These are phyloP conservation scores for Cebidichthys violaceus DNA, from an alignment of 2,113 vertebrate genomes.

Conservation along the genomic window DNA sequence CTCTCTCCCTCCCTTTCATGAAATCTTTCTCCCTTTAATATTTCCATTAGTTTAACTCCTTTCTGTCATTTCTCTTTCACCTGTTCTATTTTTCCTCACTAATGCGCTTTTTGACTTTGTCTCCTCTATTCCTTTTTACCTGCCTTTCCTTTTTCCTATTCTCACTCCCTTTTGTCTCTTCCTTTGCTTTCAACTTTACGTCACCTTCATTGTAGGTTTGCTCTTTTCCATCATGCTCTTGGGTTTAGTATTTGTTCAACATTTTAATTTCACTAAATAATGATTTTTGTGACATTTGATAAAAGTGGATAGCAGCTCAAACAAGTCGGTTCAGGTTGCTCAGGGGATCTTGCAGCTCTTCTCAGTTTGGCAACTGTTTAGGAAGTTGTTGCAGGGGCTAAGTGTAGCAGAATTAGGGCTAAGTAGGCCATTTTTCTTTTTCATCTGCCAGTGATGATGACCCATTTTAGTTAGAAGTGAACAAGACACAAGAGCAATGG, in stretches of 20 bases:
- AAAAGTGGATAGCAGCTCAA: constrained; percentile 22
- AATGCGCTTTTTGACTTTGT: constrained; percentile 53
- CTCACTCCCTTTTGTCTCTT: constrained; percentile 44
- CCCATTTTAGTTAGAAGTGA: constrained; percentile 57
- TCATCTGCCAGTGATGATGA: constrained; percentile 61
- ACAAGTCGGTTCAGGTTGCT: constrained; percentile 28
- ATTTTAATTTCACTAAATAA: constrained; percentile 36
- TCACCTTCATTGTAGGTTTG: constrained; percentile 45
- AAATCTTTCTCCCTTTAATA: constrained; percentile 44
- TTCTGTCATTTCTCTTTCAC: constrained; percentile 56
- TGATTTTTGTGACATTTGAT: constrained; percentile 12
- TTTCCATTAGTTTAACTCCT: constrained; percentile 52
- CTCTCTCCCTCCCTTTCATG: constrained; percentile 19
- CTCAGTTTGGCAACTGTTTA: constrained; percentile 30
- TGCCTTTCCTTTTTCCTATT: constrained; percentile 19
- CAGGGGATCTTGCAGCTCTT: constrained; percentile 1
- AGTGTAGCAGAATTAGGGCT: constrained; percentile 39
- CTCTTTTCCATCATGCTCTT: constrained; percentile 23
- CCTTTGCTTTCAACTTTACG: constrained; percentile 48
- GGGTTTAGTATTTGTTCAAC: constrained; percentile 39
- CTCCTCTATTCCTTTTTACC: constrained; percentile 60
- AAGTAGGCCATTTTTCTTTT: constrained; percentile 66
- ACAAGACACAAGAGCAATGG: constrained; percentile 42
- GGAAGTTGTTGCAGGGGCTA: constrained; percentile 26
- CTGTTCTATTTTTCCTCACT: constrained; percentile 40